Conservation (phyloP, 2,113 vertebrate species). For the Ophiodon elongatus region DNA sequence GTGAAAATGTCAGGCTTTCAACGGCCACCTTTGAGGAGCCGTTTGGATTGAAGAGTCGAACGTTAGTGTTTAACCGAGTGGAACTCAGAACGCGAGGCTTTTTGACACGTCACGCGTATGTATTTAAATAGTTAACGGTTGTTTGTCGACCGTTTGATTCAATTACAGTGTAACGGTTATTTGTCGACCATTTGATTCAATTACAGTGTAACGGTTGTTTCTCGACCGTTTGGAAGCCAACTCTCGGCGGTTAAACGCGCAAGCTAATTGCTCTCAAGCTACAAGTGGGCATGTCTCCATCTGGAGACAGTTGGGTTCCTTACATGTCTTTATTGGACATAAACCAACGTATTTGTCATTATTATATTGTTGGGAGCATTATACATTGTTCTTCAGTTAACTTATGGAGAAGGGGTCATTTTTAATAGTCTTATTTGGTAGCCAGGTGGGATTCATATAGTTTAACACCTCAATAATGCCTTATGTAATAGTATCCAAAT, state of each 20-base stretch:
- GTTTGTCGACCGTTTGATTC: not conserved
- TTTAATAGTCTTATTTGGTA: not conserved
- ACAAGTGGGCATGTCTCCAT: slow-evolving; percentile 52
- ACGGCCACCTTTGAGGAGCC: not conserved
- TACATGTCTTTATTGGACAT: not conserved
- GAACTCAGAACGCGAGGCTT: not conserved
- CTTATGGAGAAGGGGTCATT: not conserved
- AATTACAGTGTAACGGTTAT: too few species aligned
- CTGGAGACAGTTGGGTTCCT: not conserved
- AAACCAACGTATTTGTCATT: not conserved
- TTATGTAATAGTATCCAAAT: not conserved
- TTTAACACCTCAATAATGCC: not conserved
- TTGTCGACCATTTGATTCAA: not conserved
- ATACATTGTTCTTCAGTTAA: not conserved
- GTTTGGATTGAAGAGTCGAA: too few species aligned
- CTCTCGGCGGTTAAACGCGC: slow-evolving; percentile 38
- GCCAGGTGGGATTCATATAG: not conserved
- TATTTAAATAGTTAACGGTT: not conserved
- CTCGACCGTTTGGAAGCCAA: slow-evolving; percentile 14
- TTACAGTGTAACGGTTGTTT: not conserved
- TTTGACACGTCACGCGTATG: not conserved
- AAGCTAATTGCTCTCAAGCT: slow-evolving; percentile 42
- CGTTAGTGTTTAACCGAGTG: fast-evolving
- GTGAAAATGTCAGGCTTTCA: slow-evolving; percentile 33
- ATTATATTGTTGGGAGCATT: not conserved